Base-by-base conservation (phyloP, 2,113 vertebrate species). In the Pachyramphus minor region DNA sequence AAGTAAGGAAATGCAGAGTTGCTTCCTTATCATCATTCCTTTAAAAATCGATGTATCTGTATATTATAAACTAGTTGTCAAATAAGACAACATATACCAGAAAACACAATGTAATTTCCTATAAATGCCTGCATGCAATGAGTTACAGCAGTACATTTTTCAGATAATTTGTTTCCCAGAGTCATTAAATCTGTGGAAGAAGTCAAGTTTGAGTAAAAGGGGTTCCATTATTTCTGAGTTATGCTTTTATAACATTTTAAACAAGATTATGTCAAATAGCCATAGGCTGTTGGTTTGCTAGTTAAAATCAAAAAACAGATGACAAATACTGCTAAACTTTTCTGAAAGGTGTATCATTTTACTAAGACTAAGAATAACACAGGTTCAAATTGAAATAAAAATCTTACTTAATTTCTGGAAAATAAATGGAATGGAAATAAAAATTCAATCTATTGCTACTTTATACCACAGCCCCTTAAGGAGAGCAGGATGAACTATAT, bases 21-120 rank as follows among this genome's bases (percentile, higher is more conserved):
- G 72, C 50, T 64, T 45, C 42, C 55, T 86, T 74, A 80, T 77
- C 27, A 52, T 84, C 15, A n/a, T 88, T 76, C 24, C 45, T 85
- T 79, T 93, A 55, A 93, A 91, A 93, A 83, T 3, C 77, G 42
- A 81, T 90, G 23, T n/a, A 86, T 95, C 74, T 93, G 90, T 69
- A 50, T 80, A 47, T 83, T 93, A 94, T 44, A 94, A 96, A 92
- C 90, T 80, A 84, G 76, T 88, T 94, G 90, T 95, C 93, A 96
- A 93, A 80, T 91, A 74, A 71, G 47, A 88, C 66, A 79, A 42
- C 64, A 63, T 52, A 47, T 83, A 95, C 50, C 33, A 91, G 91
- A 90, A 96, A 93, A 85, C 30, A 69, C n/a, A 85, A 62, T 56
- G 71, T 59, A 95, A 90, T 93, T 94, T 96, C 78, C 83, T 88